phyloP scores from a whole-genome alignment of 2,113 vertebrate genomes.

The Hemicordylus capensis region DNA sequence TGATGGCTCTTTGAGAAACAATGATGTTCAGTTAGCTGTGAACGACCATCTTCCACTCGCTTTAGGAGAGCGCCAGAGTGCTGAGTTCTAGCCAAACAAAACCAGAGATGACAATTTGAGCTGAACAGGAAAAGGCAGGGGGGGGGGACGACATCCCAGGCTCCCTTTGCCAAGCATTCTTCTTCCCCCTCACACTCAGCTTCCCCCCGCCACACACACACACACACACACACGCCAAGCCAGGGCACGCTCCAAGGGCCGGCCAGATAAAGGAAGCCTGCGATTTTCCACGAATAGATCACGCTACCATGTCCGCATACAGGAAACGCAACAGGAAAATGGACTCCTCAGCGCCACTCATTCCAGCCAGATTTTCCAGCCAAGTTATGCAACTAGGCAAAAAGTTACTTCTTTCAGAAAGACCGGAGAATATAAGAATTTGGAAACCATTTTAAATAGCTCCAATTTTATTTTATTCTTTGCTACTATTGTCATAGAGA shows the following conservation, averaged over 20 bases:
- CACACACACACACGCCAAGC: too few species aligned
- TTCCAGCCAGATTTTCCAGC: background rate
- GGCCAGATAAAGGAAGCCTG: constrained; percentile 60
- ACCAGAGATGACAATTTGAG: constrained; percentile 22
- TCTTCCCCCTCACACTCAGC: constrained; percentile 21
- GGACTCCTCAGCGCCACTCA: constrained; percentile 49
- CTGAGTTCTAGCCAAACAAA: constrained; percentile 7
- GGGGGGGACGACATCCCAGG: background rate
- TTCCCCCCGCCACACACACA: background rate
- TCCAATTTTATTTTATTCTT: background rate
- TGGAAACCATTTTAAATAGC: background rate
- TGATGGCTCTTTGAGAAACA: constrained; percentile 34
- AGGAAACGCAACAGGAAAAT: constrained; percentile 69
- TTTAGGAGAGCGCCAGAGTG: background rate
- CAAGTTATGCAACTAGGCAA: constrained; percentile 64
- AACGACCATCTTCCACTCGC: constrained; percentile 28
- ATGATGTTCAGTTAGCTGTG: constrained; percentile 12
- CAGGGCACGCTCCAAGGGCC: constrained; percentile 32
- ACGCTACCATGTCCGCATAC: constrained; percentile 69
- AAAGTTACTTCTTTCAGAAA: constrained; percentile 54
- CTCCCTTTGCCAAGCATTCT: constrained; percentile 25
- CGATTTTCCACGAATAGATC: constrained; percentile 69
- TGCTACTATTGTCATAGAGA: background rate
- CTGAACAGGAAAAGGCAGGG: constrained; percentile 47
- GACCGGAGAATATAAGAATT: constrained; percentile 30